Percentiles rank a stretch among this genome's conserved stretches.
Evolutionary conservation across 2,113 vertebrate species (phyloP).

Genomic region (Epinephelus lanceolatus): DNA sequence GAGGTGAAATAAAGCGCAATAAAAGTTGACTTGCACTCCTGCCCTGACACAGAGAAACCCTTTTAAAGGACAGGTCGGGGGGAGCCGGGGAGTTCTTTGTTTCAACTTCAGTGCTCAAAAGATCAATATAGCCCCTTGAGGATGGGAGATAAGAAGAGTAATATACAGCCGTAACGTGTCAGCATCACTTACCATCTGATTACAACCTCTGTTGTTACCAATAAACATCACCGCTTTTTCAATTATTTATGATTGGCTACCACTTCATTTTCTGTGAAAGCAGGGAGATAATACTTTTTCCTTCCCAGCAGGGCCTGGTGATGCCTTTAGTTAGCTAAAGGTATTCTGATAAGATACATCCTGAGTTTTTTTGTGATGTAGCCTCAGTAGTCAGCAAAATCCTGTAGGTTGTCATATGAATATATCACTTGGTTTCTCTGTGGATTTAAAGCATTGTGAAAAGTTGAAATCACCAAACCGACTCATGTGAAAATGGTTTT

Average conservation of each 20-base stretch:
- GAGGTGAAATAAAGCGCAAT: conserved; percentile 32
- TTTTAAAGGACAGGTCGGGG: conserved; percentile 19
- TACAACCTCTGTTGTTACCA: conserved; percentile 42
- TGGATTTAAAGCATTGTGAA: background rate
- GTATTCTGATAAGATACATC: background rate
- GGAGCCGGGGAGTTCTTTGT: conserved; percentile 8
- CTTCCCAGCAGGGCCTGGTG: background rate
- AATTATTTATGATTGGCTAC: conserved; percentile 34
- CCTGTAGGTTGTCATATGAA: no score
- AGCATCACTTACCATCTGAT: conserved; percentile 55
- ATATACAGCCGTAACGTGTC: conserved; percentile 46
- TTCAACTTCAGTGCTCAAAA: conserved; percentile 45
- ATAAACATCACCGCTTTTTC: conserved; percentile 41
- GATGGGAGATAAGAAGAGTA: conserved; percentile 45
- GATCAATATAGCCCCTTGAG: conserved; percentile 42
- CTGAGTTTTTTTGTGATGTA: background rate
- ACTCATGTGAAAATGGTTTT: no score
- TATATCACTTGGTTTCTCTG: background rate
- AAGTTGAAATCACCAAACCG: no score
- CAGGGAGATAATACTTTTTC: background rate
- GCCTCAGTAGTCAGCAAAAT: background rate
- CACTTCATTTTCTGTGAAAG: conserved; percentile 21
- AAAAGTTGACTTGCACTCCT: conserved; percentile 26
- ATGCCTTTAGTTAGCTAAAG: background rate
- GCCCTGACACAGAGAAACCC: conserved; percentile 7